Evolutionary conservation across 2,888 invertebrate species (phyloP).

Genomic region (Notocelia uddmanniana): DNA sequence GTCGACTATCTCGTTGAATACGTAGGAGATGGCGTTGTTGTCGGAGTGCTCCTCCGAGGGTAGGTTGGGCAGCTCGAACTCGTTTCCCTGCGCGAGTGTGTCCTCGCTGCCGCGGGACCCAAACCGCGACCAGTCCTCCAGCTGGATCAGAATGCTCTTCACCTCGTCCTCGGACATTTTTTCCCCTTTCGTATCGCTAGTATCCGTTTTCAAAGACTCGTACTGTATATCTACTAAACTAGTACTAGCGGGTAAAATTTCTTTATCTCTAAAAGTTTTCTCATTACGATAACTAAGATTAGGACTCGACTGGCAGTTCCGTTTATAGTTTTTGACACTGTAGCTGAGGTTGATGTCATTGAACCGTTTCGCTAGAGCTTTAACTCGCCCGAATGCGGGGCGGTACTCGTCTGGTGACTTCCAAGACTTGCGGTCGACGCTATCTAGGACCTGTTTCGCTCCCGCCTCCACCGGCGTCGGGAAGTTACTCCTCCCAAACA

Average conservation of each 20-base stretch:
- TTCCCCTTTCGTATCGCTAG: conserved; percentile 64
- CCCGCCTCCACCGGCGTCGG: conserved; percentile 62
- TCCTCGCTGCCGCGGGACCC: conserved; percentile 81
- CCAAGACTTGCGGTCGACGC: conserved; percentile 86
- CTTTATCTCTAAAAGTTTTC: conserved; percentile 57
- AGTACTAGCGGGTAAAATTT: conserved; percentile 68
- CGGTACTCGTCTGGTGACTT: conserved; percentile 89
- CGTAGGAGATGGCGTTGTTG: conserved; percentile 55
- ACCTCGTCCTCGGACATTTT: conserved; percentile 79
- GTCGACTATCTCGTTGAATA: conserved; percentile 83
- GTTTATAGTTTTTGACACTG: conserved; percentile 74
- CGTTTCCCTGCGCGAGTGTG: conserved; percentile 78
- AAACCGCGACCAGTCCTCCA: conserved; percentile 81
- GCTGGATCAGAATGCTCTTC: conserved; percentile 78
- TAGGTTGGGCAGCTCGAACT: conserved; percentile 78
- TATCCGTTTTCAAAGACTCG: conserved; percentile 71
- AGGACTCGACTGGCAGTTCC: conserved; percentile 80
- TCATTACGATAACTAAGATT: conserved; percentile 72
- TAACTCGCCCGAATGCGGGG: conserved; percentile 89
- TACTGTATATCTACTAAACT: conserved; percentile 78
- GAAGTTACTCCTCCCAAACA: conserved; percentile 51
- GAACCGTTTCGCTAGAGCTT: conserved; percentile 89
- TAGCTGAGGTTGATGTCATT: conserved; percentile 81
- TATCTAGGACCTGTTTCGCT: conserved; percentile 72
- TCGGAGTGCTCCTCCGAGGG: conserved; percentile 75